Evolutionary conservation across 2,888 invertebrate genomes (phyloP), one percentile per base, ranked within the genome.

Genomic region (Callosobruchus maculatus): DNA sequence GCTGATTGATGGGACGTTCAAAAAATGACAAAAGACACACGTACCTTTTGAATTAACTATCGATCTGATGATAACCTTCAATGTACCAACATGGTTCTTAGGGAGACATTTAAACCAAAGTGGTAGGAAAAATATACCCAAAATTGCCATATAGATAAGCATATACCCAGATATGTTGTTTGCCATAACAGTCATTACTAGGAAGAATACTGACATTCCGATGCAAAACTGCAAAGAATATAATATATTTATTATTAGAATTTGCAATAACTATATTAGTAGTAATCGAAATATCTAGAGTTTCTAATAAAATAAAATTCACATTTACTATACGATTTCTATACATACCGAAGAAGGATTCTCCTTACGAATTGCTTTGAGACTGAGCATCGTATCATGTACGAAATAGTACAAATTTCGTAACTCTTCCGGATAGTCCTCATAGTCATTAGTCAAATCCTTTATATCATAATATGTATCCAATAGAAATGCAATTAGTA

Each of bases 211-310:
- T 74, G 84, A 84, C 83, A 85, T 83, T 21, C 81, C 79, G 69
- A 83, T 80, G 77, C 86, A 87, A 78, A 87, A 88, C 88, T 88
- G 80, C 76, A 86, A 85, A 73, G 74, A 73, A 78, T 9, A 21
- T 21, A 26, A 7, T 26, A 26, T 26, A 26, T n/a, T n/a, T n/a
- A n/a, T n/a, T n/a, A n/a, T n/a, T n/a, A n/a, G n/a, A n/a, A n/a
- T n/a, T n/a, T n/a, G n/a, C n/a, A n/a, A 26, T 26, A 30, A 30
- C 7, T 26, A 67, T 21, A 21, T 70, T 1, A 26, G 49, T 66
- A 13, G 22, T 26, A 49, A 30, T 26, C n/a, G n/a, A n/a, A n/a
- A n/a, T n/a, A n/a, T n/a, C n/a, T n/a, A n/a, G n/a, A n/a, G n/a
- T n/a, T n/a, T n/a, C n/a, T n/a, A 72, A 21, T 67, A 26, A 68